phyloP scores from a whole-genome alignment of 2,113 vertebrate genomes.

The Phalacrocorax carbo region DNA sequence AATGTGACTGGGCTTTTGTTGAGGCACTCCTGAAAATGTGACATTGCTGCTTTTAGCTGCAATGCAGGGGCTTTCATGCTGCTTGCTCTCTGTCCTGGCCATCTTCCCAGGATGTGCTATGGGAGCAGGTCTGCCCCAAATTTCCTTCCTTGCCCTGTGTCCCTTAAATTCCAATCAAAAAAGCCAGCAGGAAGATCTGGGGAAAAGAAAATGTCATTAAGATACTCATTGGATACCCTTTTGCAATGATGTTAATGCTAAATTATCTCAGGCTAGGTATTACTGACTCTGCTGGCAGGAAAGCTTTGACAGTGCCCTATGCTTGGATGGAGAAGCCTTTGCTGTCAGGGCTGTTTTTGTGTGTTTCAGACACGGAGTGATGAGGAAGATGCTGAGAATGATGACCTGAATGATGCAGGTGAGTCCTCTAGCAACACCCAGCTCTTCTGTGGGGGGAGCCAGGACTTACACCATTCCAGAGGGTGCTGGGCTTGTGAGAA shows the following conservation, averaged over 20 bases:
- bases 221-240: background rate
- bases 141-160: background rate
- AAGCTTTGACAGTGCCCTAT: background rate
- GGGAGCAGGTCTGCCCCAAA: background rate
- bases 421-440: background rate
- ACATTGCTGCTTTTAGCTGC: background rate
- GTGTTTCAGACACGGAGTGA: slow-evolving; percentile 73
- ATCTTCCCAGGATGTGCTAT: background rate
- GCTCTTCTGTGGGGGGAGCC: background rate
- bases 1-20: background rate
- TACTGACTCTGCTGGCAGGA: background rate
- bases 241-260: background rate
- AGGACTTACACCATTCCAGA: background rate
- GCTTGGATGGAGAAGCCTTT: background rate
- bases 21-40: background rate
- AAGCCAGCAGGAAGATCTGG: background rate
- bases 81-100: background rate
- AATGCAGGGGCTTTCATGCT: background rate
- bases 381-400: slow-evolving; percentile 79
- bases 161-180: background rate
- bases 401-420: slow-evolving; percentile 75
- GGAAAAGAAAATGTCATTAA: background rate
- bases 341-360: background rate
- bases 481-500: background rate
- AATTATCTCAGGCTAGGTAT: background rate